These are phyloP conservation scores for Grapholita molesta DNA, from an alignment of 1,140 invertebrate genomes.

Conservation along the genomic window DNA sequence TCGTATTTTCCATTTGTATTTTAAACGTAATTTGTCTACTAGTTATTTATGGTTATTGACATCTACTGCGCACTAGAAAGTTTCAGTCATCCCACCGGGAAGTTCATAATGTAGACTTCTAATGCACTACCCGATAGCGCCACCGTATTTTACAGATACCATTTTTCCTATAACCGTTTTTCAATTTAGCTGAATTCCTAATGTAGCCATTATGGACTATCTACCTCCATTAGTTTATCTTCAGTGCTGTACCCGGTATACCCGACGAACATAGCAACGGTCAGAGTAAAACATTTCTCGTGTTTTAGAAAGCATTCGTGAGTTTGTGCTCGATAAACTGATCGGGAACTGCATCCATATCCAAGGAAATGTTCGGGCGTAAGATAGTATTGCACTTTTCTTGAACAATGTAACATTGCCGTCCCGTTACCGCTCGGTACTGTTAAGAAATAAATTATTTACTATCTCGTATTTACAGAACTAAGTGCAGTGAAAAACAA, in stretches of 20 bases:
- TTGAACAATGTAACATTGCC: conserved; percentile 37
- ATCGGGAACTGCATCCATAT: conserved; percentile 40
- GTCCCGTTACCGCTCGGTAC: background rate
- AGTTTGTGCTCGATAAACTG: conserved; percentile 41
- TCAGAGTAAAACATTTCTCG: conserved; percentile 67
- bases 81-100: background rate
- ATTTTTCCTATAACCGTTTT: conserved; percentile 12
- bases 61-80: background rate
- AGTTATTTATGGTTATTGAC: background rate
- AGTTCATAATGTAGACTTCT: background rate
- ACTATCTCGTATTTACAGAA: background rate
- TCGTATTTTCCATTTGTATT: no score
- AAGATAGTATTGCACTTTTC: conserved; percentile 31
- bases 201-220: conserved; percentile 14
- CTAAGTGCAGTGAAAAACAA: background rate
- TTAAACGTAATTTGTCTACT: no score
- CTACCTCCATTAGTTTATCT: conserved; percentile 23
- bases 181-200: conserved; percentile 9
- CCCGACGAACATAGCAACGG: conserved; percentile 44
- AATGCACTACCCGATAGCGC: background rate
- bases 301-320: conserved; percentile 59
- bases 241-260: conserved; percentile 37
- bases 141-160: conserved; percentile 10
- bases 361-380: conserved; percentile 29
- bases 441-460: background rate